Conservation (phyloP, 2,888 invertebrate species). For the Ophion ellenae region DNA sequence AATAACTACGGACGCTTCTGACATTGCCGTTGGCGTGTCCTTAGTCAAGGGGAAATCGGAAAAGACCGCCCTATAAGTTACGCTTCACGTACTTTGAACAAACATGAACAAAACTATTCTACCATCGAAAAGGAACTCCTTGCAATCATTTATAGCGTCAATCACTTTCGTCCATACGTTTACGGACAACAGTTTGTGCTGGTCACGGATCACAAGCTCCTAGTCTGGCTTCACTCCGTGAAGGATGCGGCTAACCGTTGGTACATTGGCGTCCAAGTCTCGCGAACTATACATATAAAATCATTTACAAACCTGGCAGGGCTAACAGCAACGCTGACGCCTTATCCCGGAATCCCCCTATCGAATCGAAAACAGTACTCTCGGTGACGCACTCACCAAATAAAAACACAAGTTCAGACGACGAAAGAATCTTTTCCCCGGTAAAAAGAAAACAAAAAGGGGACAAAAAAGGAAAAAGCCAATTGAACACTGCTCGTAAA, state of each 20-base stretch:
- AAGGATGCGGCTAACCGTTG: constrained; percentile 73
- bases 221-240: constrained; percentile 69
- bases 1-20: too few species aligned
- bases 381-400: too few species aligned
- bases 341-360: constrained; percentile 64
- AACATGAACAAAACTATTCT: constrained; percentile 64
- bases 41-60: too few species aligned
- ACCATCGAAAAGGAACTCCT: constrained; percentile 48
- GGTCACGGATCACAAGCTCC: constrained; percentile 69
- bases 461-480: too few species aligned
- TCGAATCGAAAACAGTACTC: too few species aligned
- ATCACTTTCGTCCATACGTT: constrained; percentile 70
- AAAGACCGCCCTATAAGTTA: too few species aligned
- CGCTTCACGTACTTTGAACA: too few species aligned
- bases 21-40: too few species aligned
- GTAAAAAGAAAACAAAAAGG: too few species aligned
- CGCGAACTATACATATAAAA: constrained; percentile 74
- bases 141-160: constrained; percentile 67
- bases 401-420: too few species aligned
- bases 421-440: too few species aligned
- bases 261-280: constrained; percentile 73
- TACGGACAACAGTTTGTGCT: constrained; percentile 74
- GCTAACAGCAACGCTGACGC: constrained; percentile 75
- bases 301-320: constrained; percentile 74
- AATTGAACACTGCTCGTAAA: too few species aligned